Percentiles rank a stretch among this genome's conserved stretches.
These are phyloP conservation scores for Onychomys leucogaster DNA, from an alignment of 2,797 vertebrate species.

Conservation along the genomic window DNA sequence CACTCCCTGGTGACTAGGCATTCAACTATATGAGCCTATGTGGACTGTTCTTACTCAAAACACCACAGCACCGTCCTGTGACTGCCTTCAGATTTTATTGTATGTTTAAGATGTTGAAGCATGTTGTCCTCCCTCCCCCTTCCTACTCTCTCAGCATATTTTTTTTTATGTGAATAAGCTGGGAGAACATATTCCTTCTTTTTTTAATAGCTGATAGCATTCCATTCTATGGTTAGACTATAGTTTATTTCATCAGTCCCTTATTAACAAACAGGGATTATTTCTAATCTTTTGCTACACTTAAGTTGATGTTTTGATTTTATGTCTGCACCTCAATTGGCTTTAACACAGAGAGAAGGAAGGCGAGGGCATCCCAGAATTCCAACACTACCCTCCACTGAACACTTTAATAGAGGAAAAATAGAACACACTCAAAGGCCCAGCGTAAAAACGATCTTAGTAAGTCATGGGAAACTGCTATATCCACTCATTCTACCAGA, in stretches of 20 bases:
- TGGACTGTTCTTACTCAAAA: not conserved
- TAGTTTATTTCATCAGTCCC: not conserved
- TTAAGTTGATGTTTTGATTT: not conserved
- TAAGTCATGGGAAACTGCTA: not conserved
- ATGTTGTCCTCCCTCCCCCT: not conserved
- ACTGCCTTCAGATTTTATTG: not conserved
- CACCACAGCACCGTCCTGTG: not conserved
- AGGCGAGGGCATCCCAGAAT: not conserved
- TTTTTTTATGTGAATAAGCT: not conserved
- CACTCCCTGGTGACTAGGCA: not conserved
- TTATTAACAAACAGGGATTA: not conserved
- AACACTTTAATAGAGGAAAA: not conserved
- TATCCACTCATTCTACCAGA: not conserved
- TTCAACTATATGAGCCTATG: not conserved
- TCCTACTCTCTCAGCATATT: not conserved
- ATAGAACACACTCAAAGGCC: not conserved
- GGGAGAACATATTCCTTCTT: not conserved
- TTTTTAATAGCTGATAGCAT: not conserved
- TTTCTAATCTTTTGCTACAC: not conserved
- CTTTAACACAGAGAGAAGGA: constrained; percentile 29
- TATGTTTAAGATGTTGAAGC: not conserved
- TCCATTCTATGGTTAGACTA: not conserved
- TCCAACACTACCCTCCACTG: not conserved
- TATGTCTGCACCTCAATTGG: not conserved
- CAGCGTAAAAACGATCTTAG: not conserved